Percentiles rank a stretch among this genome's conserved stretches.
Conservation (phyloP, 37 sponge, comb jelly and placozoan genomes). For the Chondrilla cf. caribensis region DNA sequence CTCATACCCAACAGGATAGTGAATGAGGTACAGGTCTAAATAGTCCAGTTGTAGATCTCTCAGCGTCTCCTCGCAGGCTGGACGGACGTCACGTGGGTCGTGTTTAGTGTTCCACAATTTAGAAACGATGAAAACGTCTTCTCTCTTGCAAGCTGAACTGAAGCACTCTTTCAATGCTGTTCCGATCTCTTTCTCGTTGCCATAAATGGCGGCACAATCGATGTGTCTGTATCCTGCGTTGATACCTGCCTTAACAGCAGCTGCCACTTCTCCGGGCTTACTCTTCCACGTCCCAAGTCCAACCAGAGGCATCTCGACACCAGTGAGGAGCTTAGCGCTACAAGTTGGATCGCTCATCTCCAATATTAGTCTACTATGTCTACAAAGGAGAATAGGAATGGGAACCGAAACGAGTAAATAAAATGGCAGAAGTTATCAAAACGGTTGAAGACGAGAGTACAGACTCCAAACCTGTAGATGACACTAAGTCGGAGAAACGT, state of each 20-base stretch:
- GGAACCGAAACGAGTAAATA: too few species aligned
- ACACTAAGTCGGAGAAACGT: background rate
- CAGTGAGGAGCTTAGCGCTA: conserved; percentile 55
- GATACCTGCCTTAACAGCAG: conserved; percentile 66
- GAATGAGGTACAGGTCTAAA: conserved; percentile 92
- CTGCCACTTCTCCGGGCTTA: conserved; percentile 68
- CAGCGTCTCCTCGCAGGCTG: conserved; percentile 70
- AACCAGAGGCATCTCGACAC: conserved; percentile 76
- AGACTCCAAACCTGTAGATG: background rate
- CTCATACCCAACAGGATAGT: conserved; percentile 81
- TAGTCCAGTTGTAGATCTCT: conserved; percentile 80
- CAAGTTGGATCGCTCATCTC: too few species aligned
- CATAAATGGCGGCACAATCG: conserved; percentile 87
- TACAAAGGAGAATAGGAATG: too few species aligned
- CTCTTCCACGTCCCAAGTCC: conserved; percentile 99
- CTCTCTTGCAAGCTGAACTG: conserved; percentile 39
- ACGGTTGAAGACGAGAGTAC: too few species aligned
- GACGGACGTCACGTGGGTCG: conserved; percentile 68
- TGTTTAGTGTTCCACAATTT: conserved; percentile 96
- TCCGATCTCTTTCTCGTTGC: conserved; percentile 90
- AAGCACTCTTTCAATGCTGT: conserved; percentile 60
- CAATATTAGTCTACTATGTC: too few species aligned
- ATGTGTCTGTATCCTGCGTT: conserved; percentile 80
- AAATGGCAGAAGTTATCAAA: too few species aligned
- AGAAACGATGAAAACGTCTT: conserved; percentile 85